These are phyloP conservation scores for Bujurquina vittata DNA, from an alignment of 2,113 vertebrate genomes.

Conservation along the genomic window DNA sequence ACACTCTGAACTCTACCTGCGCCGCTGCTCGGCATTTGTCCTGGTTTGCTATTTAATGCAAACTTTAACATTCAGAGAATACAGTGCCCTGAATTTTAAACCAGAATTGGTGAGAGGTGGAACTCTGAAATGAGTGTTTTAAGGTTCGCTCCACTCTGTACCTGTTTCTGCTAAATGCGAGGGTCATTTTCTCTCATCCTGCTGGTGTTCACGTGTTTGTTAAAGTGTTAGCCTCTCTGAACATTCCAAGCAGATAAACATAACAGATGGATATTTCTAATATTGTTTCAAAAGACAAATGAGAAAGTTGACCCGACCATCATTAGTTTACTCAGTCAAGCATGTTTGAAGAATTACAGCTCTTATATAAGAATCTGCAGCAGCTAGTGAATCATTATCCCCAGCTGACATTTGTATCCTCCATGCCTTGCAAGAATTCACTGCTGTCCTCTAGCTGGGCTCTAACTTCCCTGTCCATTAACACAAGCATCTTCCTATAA, in stretches of 20 bases:
- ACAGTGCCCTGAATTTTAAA: background rate
- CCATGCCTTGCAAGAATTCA: conserved; percentile 22
- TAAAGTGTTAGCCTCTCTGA: background rate
- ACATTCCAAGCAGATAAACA: background rate
- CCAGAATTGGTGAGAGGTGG: background rate
- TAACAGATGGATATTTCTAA: conserved; percentile 31
- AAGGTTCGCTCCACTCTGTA: background rate
- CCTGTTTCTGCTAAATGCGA: background rate
- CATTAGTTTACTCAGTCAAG: conserved; percentile 55
- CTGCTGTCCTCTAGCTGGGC: background rate
- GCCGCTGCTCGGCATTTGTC: background rate
- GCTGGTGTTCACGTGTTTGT: conserved; percentile 31
- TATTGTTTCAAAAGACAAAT: conserved; percentile 22
- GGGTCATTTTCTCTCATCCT: background rate
- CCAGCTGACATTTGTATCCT: conserved; percentile 47
- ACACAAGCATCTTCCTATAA: background rate
- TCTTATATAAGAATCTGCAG: conserved; percentile 54
- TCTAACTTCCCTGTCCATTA: background rate
- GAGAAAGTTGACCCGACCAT: conserved; percentile 31
- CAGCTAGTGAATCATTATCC: conserved; percentile 61
- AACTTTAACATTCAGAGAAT: background rate
- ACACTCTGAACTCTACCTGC: background rate
- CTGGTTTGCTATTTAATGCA: accelerated
- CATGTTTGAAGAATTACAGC: conserved; percentile 45
- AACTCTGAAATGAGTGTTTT: background rate